Conservation (phyloP, 2,888 invertebrate species). For the Calameuta pallipes region DNA sequence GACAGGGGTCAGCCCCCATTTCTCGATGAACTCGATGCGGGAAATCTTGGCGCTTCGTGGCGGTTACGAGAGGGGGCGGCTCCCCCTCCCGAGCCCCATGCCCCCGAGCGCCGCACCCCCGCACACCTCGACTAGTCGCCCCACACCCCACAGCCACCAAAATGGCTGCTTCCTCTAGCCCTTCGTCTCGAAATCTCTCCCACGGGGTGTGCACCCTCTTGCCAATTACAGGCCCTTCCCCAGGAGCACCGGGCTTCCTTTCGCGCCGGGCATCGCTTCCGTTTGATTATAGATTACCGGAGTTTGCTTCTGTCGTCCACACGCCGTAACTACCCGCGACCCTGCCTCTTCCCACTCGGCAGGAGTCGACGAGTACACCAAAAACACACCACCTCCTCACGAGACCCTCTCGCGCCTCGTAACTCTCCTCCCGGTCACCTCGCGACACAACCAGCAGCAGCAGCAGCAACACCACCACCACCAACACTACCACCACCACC, state of each 20-base stretch:
- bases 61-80: constrained; percentile 72
- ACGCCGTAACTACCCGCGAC: constrained; percentile 13
- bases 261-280: constrained; percentile 20
- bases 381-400: constrained; percentile 14
- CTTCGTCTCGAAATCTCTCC: constrained; percentile 26
- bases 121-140: constrained; percentile 50
- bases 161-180: constrained; percentile 57
- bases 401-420: constrained; percentile 10
- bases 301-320: constrained; percentile 17
- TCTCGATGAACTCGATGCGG: constrained; percentile 96
- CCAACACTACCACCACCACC: neutral
- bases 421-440: constrained; percentile 19
- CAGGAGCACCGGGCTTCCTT: constrained; percentile 13
- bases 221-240: constrained; percentile 23
- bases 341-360: constrained; percentile 18
- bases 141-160: constrained; percentile 55
- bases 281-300: constrained; percentile 6
- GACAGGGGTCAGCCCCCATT: constrained; percentile 99
- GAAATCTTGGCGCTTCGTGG: constrained; percentile 88
- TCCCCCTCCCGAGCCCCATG: constrained; percentile 75
- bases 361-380: constrained; percentile 5
- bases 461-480: neutral
- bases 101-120: constrained; percentile 59
- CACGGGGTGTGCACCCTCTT: constrained; percentile 39
- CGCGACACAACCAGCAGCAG: constrained; percentile 25